Base-by-base conservation (phyloP, 2,797 vertebrate species). In the Rhabdophis nuchalis region DNA sequence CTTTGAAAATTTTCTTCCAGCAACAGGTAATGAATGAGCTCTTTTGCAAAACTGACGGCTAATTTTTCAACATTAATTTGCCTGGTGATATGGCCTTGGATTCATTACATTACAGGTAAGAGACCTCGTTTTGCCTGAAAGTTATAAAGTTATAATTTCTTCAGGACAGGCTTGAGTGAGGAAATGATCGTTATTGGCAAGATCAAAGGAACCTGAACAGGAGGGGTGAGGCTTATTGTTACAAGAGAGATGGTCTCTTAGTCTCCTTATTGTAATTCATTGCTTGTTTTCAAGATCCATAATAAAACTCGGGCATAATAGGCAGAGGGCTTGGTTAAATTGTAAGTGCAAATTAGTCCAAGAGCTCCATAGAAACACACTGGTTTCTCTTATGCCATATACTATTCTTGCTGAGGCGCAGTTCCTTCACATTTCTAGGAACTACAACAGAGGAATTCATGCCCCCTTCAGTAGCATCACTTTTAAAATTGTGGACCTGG, bases 401-500 rank as follows among this genome's bases (percentile, higher is more conserved):
- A 95, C 98, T 97, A 97, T 96, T 97, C 96, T 96, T 96, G 92
- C 53, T 77, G 95, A 97, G 96, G 97, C 95, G 96, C 77, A 0
- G 96, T 92, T 92, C 93, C 94, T 94, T 97, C 93, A 90, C 95
- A 94, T 97, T 98, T 98, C 98, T 97, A 95, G 96, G 97, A 98
- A 97, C 97, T 97, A 96, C 97, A 96, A 94, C 94, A 93, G 90
- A 96, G 96, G 94, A 95, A 95, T 97, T 97, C 98, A 97, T 97
- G 97, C 97, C 96, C 96, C 95, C 96, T 94, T 94, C 95, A 95
- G 96, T 91, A 94, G 95, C 95, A 97, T 97, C 93, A 94, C 96
- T 97, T 97, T 82, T 96, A 96, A 97, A 97, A 97, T 94, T 89
- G 95, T 93, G 94, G 94, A 94, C 97, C 95, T 97, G 97, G 96